These are phyloP conservation scores for Thunnus thynnus DNA, from an alignment of 2,113 vertebrate species.

Conservation along the genomic window DNA sequence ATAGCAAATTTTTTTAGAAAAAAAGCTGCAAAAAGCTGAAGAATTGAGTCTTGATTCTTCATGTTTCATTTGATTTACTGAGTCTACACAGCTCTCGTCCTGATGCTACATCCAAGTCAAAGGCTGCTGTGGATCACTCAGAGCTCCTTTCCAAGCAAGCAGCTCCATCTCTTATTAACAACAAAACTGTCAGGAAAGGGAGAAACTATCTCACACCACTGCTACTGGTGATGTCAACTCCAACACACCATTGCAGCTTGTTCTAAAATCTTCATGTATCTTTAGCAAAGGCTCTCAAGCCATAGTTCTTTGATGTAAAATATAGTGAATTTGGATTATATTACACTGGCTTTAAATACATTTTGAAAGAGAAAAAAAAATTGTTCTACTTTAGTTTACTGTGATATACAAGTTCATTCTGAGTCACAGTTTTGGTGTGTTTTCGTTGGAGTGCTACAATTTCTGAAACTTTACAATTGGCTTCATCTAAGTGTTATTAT, in stretches of 20 bases:
- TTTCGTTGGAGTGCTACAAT: background rate
- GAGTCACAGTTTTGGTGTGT: background rate
- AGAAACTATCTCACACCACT: constrained; percentile 3
- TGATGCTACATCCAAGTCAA: constrained; percentile 8
- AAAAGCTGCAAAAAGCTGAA: background rate
- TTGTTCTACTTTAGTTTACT: background rate
- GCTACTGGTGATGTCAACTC: background rate
- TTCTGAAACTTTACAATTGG: background rate
- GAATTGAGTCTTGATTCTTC: background rate
- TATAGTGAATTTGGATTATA: background rate
- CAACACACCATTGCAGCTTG: background rate
- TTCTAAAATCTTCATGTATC: background rate
- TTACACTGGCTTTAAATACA: background rate
- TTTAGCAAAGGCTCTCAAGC: background rate
- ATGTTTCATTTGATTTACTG: constrained; percentile 3
- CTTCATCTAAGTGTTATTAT: background rate
- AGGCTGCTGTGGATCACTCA: constrained; percentile 31
- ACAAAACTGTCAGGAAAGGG: constrained; percentile 42
- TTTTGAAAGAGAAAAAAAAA: background rate
- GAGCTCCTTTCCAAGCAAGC: background rate
- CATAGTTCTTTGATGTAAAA: background rate
- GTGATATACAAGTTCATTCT: background rate
- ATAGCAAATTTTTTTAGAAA: background rate
- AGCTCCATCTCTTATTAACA: constrained; percentile 18
- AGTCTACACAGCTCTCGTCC: constrained; percentile 15